These are phyloP conservation scores for Girardinichthys multiradiatus DNA, from an alignment of 2,113 vertebrate genomes.

Conservation along the genomic window DNA sequence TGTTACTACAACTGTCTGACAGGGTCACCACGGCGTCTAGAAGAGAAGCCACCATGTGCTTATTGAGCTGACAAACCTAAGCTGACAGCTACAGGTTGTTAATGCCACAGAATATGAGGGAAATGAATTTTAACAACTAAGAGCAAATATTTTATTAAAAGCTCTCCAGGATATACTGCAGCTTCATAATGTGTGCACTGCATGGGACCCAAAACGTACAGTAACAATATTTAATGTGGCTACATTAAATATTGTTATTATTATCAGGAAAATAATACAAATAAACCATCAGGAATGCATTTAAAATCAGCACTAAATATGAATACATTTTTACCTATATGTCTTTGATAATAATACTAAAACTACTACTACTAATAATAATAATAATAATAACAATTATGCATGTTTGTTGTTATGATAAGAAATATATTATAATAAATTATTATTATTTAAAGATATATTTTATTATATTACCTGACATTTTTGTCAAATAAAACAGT, in stretches of 20 bases:
- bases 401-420: too few relatives aligned
- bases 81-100: constrained; percentile 12
- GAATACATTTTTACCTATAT: too few relatives aligned
- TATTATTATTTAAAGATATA: too few relatives aligned
- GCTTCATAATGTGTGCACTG: neutral
- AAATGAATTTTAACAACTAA: constrained; percentile 15
- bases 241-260: too few relatives aligned
- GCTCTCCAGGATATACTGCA: neutral
- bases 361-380: too few relatives aligned
- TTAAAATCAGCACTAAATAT: neutral
- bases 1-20: constrained; percentile 16
- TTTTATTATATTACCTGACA: too few relatives aligned
- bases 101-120: constrained; percentile 4
- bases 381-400: too few relatives aligned
- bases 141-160: constrained; percentile 8
- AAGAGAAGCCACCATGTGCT: neutral
- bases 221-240: neutral
- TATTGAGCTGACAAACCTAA: constrained; percentile 16
- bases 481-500: too few relatives aligned
- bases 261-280: neutral
- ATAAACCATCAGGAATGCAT: neutral
- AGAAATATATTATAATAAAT: too few relatives aligned
- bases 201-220: neutral
- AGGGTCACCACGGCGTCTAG: neutral
- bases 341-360: too few relatives aligned